phyloP scores from a whole-genome alignment of 37 sponge, comb jelly and placozoan genomes.

The Tethya wilhelma region DNA sequence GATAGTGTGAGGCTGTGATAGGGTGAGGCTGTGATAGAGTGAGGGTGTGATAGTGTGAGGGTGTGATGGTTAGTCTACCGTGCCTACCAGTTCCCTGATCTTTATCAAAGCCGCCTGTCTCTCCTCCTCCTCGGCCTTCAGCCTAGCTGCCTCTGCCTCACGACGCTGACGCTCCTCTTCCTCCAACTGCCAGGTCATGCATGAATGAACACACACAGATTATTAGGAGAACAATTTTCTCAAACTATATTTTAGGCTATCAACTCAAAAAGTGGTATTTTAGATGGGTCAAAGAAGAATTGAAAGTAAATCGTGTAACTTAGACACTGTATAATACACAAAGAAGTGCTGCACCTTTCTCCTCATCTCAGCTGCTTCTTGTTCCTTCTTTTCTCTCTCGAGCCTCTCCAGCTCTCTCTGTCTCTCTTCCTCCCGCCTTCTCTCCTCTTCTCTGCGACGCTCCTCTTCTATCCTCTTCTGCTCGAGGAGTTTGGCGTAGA shows the following conservation, averaged over 20 bases:
- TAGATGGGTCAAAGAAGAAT: too few relatives aligned
- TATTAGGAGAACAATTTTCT: too few relatives aligned
- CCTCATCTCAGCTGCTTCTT: slow-evolving; percentile 86
- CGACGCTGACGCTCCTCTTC: slow-evolving; percentile 72
- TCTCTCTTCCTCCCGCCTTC: slow-evolving; percentile 82
- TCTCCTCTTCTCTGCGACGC: slow-evolving; percentile 83
- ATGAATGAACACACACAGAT: neutral
- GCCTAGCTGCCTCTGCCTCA: slow-evolving; percentile 50
- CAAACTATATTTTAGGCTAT: too few relatives aligned
- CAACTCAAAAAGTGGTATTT: too few relatives aligned
- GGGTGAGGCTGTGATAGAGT: neutral
- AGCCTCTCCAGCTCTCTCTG: slow-evolving; percentile 84
- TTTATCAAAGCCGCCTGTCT: slow-evolving; percentile 55
- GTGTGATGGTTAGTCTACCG: neutral
- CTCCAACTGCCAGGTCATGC: slow-evolving; percentile 46
- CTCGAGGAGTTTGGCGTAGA: slow-evolving; percentile 71
- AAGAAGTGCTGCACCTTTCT: slow-evolving; percentile 36
- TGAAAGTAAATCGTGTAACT: too few relatives aligned
- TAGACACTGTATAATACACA: neutral
- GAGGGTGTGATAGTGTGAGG: neutral
- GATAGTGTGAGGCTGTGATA: neutral
- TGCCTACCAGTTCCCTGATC: slow-evolving; percentile 45
- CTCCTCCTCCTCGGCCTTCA: slow-evolving; percentile 63
- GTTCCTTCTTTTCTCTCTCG: slow-evolving; percentile 84
- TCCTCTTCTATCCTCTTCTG: slow-evolving; percentile 90